Percentiles rank a stretch among this genome's conserved stretches.
These are phyloP conservation scores for Cryptomyrus ogoouensis DNA, from an alignment of 2,113 vertebrate species.

Conservation along the genomic window DNA sequence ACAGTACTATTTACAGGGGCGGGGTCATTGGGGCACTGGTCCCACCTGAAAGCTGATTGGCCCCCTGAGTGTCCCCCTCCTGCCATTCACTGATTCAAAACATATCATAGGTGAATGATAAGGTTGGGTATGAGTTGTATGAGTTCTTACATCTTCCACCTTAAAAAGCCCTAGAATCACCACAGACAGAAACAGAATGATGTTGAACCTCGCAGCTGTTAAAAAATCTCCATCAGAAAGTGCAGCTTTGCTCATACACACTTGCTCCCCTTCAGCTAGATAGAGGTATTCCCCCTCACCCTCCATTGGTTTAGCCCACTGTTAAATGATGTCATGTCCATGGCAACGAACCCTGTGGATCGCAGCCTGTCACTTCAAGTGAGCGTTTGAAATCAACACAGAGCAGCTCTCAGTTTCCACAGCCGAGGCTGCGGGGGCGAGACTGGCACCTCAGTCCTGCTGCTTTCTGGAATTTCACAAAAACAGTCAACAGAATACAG, in stretches of 20 bases:
- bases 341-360: slow-evolving; percentile 13
- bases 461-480: background rate
- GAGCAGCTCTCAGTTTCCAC: background rate
- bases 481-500: background rate
- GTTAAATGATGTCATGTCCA: slow-evolving; percentile 28
- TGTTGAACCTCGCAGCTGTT: background rate
- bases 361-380: background rate
- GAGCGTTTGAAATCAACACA: background rate
- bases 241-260: background rate
- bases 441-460: background rate
- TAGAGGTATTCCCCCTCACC: background rate
- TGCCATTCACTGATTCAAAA: background rate
- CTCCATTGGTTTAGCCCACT: background rate
- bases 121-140: background rate
- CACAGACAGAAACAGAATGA: background rate
- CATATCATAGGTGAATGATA: background rate
- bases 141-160: background rate
- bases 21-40: background rate
- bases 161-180: background rate
- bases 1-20: background rate
- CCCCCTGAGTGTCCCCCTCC: background rate
- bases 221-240: background rate
- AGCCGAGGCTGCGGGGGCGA: background rate
- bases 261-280: background rate
- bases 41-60: background rate